Evolutionary conservation across 2,797 vertebrate species (phyloP), one percentile per base, ranked within the genome.

Genomic region (Sebastes minor): DNA sequence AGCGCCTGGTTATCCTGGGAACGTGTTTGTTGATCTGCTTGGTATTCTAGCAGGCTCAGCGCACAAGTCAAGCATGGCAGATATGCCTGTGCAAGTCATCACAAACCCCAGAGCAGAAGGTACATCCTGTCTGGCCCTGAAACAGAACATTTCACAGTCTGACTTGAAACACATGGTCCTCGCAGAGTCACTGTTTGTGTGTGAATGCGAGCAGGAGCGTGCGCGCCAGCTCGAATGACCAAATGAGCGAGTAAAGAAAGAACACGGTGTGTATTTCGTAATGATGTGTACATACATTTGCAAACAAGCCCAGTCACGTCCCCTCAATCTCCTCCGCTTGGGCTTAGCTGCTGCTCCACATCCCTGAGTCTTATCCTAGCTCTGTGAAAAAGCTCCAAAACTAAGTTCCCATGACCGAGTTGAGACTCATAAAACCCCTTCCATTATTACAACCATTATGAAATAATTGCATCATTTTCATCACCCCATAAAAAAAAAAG

Each of bases 381-480:
- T 78, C 52, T 78, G 22, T 8, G 49, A 84, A 81, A 84, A 80
- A 63, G 65, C 78, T 76, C 18, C 49, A 35, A 63, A 79, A 63
- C 69, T 22, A 81, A 80, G 77, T 89, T 92, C 85, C 88, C 89
- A 89, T 79, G 86, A 78, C 78, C 16, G 42, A 78, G 69, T 52
- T 76, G 62, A 82, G 46, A 42, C 59, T 78, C 62, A 33, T 32
- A 53, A 83, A 78, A 66, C n/a, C 59, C 64, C 64, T 32, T 61
- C 63, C 69, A 75, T 91, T 89, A 79, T 91, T 89, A 79, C 89
- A 83, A 12, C 55, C 12, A 64, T 80, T 83, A 72, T 62, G 67
- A 80, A 84, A 90, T 69, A 77, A 85, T 93, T 92, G 82, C 93
- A 86, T 90, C 89, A 89, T 49, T 75, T 80, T 81, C 76, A 78